Percentiles rank a stretch among this genome's conserved stretches.
Evolutionary conservation across 1,140 invertebrate species (phyloP).

Genomic region (Ptiloglossa arizonensis): DNA sequence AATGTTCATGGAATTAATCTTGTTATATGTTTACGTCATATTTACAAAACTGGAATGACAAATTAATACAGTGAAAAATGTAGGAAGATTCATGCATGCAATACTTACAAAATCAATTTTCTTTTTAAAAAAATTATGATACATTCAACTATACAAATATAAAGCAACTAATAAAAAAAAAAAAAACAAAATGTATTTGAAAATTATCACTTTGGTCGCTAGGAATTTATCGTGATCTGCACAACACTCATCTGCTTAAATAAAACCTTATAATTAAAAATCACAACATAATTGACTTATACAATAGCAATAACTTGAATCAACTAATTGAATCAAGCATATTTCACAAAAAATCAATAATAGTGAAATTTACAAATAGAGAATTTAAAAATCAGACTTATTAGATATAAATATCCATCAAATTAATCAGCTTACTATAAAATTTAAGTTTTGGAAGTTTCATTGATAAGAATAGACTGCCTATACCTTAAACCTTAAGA

Average conservation of each 20-base stretch:
- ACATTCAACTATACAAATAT: constrained; percentile 41
- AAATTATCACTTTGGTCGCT: constrained; percentile 40
- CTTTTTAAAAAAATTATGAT: constrained; percentile 35
- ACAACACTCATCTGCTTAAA: constrained; percentile 23
- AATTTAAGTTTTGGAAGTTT: constrained; percentile 12
- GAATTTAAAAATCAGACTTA: constrained; percentile 8
- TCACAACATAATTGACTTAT: constrained; percentile 34
- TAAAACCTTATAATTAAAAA: constrained; percentile 36
- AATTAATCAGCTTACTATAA: neutral
- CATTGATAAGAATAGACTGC: constrained; percentile 17
- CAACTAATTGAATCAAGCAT: neutral
- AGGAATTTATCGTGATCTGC: constrained; percentile 24
- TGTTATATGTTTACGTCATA: neutral
- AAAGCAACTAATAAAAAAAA: constrained; percentile 37
- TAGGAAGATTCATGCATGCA: neutral
- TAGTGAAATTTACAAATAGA: constrained; percentile 9
- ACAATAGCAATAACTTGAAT: constrained; percentile 17
- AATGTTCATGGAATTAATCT: constrained; percentile 8
- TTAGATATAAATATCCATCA: constrained; percentile 6
- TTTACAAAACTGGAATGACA: constrained; percentile 40
- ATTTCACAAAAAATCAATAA: neutral
- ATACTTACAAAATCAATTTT: constrained; percentile 11
- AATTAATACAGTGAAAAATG: constrained; percentile 30
- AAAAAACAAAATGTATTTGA: constrained; percentile 30
- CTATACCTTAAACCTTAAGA: constrained; percentile 27